Percentiles rank a stretch among this genome's conserved stretches.
phyloP scores from a whole-genome alignment of 2,888 invertebrate species.

The Baronia brevicornis region DNA sequence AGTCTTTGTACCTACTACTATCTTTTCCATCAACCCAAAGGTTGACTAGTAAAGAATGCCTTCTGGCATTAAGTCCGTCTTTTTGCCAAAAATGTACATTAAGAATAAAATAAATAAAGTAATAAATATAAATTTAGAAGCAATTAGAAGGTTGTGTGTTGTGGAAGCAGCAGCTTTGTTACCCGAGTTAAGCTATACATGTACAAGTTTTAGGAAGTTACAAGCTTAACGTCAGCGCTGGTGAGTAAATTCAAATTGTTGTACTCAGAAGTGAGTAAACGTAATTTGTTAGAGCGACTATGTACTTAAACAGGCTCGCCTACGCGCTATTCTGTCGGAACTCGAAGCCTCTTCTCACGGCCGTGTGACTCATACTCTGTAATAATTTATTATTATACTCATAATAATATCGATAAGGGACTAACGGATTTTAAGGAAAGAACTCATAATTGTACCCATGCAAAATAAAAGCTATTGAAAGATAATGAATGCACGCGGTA shows the following conservation, averaged over 20 bases:
- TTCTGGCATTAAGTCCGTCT: no score
- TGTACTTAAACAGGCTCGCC: conserved; percentile 49
- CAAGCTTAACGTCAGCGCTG: conserved; percentile 5
- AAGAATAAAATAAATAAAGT: no score
- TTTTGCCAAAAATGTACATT: no score
- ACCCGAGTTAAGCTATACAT: no score
- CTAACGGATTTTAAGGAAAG: conserved; percentile 20
- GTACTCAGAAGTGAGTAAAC: conserved; percentile 41
- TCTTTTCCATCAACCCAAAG: no score
- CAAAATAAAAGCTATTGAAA: conserved; percentile 14
- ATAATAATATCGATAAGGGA: conserved; percentile 26
- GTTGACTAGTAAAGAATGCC: no score
- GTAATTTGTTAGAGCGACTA: conserved; percentile 56
- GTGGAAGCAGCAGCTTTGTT: no score
- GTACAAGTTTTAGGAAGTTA: conserved; percentile 4
- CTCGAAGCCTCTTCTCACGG: conserved; percentile 39
- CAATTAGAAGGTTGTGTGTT: no score
- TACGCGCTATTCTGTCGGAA: conserved; percentile 36
- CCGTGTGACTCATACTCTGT: conserved; percentile 46
- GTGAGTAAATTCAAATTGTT: conserved; percentile 20
- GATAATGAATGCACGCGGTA: conserved; percentile 2
- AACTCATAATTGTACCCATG: conserved; percentile 17
- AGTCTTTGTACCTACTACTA: no score
- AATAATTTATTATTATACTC: conserved; percentile 38
- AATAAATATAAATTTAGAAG: no score